Conservation (phyloP, 1,140 invertebrate genomes). For the Halesus radiatus region DNA sequence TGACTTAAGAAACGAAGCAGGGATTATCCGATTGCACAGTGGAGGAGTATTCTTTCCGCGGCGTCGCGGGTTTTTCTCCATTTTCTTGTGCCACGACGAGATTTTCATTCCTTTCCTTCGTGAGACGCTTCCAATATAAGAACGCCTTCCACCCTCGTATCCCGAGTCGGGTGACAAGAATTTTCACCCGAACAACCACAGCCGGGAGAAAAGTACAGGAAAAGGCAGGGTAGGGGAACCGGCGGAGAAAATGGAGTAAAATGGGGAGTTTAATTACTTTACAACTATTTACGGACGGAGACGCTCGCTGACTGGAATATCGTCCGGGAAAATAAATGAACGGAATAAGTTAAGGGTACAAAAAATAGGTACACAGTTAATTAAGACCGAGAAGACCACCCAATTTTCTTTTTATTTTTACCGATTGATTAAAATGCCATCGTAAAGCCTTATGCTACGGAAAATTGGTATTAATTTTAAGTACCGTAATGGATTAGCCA, state of each 20-base stretch:
- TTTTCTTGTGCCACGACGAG: not conserved
- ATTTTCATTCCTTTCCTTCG: slow-evolving; percentile 8
- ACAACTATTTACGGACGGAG: slow-evolving; percentile 34
- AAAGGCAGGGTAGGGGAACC: not conserved
- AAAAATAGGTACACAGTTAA: slow-evolving; percentile 4
- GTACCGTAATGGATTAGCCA: too few relatives aligned
- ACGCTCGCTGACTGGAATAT: slow-evolving; percentile 25
- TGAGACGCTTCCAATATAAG: not conserved
- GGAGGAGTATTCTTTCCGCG: not conserved
- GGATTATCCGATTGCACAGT: slow-evolving; percentile 31
- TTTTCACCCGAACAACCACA: slow-evolving; percentile 15
- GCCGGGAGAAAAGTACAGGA: not conserved
- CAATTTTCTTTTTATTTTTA: not conserved
- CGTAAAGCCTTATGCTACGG: not conserved
- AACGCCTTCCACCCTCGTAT: not conserved
- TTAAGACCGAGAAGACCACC: not conserved
- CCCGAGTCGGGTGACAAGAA: slow-evolving; percentile 14
- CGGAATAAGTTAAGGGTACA: not conserved
- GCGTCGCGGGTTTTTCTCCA: not conserved
- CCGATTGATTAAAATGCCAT: not conserved
- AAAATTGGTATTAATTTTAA: too few relatives aligned
- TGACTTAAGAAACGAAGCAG: slow-evolving; percentile 27
- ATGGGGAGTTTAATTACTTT: slow-evolving; percentile 31
- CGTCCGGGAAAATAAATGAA: slow-evolving; percentile 1
- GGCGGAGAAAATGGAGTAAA: not conserved